A percentile compares a stretch with the other conserved stretches of the same genome.
These are phyloP conservation scores for Panthera uncia DNA, from an alignment of 2,113 vertebrate species.

Conservation along the genomic window DNA sequence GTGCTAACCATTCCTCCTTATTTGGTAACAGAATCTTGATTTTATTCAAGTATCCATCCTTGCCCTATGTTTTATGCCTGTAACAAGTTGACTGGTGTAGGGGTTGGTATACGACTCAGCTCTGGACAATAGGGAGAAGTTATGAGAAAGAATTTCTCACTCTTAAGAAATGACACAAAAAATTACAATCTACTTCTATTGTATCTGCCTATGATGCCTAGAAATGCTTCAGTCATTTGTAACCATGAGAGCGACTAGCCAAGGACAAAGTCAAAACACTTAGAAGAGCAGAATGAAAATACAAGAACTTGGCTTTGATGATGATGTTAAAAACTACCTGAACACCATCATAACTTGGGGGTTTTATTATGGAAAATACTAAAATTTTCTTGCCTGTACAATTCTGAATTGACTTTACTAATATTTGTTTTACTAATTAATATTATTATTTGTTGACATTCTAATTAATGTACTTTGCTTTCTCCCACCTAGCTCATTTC, in stretches of 20 bases:
- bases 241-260: neutral
- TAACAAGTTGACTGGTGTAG: neutral
- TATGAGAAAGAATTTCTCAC: neutral
- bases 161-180: neutral
- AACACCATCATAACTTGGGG: neutral
- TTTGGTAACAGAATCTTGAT: neutral
- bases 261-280: conserved; percentile 38
- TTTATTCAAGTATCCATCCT: neutral
- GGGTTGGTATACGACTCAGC: neutral
- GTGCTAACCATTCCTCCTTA: neutral
- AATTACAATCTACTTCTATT: neutral
- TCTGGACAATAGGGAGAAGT: neutral
- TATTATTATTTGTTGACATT: neutral
- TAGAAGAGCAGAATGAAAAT: conserved; percentile 12
- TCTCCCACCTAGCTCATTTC: neutral
- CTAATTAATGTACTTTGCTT: conserved; percentile 4
- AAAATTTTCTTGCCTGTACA: neutral
- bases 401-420: conserved; percentile 7
- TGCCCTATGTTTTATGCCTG: neutral
- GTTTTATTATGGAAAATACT: conserved; percentile 23
- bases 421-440: neutral
- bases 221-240: neutral
- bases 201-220: neutral
- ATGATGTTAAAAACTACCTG: neutral
- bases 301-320: neutral